Evolutionary conservation across 1,140 invertebrate species (phyloP).

Genomic region (Macrostomum lignano): DNA sequence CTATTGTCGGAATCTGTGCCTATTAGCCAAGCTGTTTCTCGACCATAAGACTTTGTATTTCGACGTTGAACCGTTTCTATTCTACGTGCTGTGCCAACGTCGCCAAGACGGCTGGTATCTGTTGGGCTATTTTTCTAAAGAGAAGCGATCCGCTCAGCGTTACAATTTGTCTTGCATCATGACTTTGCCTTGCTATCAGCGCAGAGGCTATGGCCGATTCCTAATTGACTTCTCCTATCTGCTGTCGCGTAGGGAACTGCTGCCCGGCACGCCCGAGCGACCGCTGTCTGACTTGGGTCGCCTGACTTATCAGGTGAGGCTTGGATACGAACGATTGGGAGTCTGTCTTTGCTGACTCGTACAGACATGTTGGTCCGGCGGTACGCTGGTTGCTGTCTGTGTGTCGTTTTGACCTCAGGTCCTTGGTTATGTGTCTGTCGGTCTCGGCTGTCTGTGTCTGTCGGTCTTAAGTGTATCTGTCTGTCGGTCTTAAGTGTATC

Average conservation of each 20-base stretch:
- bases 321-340: no score
- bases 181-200: conserved; percentile 27
- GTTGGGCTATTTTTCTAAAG: conserved; percentile 35
- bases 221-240: conserved; percentile 43
- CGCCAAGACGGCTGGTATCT: conserved; percentile 41
- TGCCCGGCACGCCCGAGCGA: conserved; percentile 90
- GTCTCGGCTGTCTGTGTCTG: no score
- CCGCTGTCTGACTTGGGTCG: conserved; percentile 82
- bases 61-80: conserved; percentile 90
- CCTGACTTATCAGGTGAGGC: conserved; percentile 80
- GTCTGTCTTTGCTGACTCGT: no score
- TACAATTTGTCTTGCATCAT: conserved; percentile 34
- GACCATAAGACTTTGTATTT: conserved; percentile 96
- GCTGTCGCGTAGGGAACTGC: conserved; percentile 70
- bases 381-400: no score
- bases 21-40: conserved; percentile 78
- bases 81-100: conserved; percentile 51
- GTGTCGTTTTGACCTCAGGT: no score
- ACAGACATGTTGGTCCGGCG: no score
- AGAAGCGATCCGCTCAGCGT: conserved; percentile 85
- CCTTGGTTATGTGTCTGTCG: no score
- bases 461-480: no score
- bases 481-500: no score
- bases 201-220: conserved; percentile 30
- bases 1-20: conserved; percentile 88